These are phyloP conservation scores for Acheta domesticus DNA, from an alignment of 2,888 invertebrate species.

Conservation along the genomic window DNA sequence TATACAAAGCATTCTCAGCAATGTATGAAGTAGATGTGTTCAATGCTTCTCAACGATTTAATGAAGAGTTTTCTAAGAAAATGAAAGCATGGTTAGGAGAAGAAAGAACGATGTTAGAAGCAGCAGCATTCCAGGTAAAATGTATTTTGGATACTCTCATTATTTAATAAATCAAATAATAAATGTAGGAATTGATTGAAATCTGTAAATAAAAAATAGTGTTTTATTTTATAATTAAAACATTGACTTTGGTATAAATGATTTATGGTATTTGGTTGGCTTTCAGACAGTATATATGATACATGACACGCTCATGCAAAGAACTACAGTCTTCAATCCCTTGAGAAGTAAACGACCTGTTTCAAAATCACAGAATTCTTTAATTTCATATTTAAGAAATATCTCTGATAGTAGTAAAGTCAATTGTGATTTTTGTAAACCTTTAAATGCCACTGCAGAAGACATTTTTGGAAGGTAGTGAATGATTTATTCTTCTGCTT, in stretches of 20 bases:
- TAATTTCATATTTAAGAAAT: constrained; percentile 41
- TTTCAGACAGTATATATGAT: constrained; percentile 39
- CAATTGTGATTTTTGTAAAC: constrained; percentile 47
- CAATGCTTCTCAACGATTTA: constrained; percentile 26
- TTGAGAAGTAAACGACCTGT: constrained; percentile 39
- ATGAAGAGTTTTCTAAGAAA: constrained; percentile 26
- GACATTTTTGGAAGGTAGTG: constrained; percentile 46
- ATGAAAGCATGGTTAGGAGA: constrained; percentile 31
- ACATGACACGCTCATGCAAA: constrained; percentile 37
- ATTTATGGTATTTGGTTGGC: neutral
- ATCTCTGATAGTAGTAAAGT: constrained; percentile 40
- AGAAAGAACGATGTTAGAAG: constrained; percentile 24
- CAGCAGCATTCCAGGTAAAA: constrained; percentile 30
- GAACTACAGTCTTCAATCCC: constrained; percentile 40
- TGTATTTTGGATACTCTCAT: too few relatives aligned
- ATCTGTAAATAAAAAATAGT: too few relatives aligned
- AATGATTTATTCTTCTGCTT: neutral
- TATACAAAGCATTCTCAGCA: constrained; percentile 34
- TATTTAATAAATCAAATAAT: too few relatives aligned
- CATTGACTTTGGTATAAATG: neutral
- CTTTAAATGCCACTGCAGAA: constrained; percentile 45
- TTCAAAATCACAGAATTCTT: constrained; percentile 36
- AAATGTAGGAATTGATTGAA: too few relatives aligned
- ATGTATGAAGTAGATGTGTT: constrained; percentile 33
- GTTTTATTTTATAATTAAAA: too few relatives aligned